Evolutionary conservation across 2,888 invertebrate genomes (phyloP).

Genomic region (Drosophila anomalata): DNA sequence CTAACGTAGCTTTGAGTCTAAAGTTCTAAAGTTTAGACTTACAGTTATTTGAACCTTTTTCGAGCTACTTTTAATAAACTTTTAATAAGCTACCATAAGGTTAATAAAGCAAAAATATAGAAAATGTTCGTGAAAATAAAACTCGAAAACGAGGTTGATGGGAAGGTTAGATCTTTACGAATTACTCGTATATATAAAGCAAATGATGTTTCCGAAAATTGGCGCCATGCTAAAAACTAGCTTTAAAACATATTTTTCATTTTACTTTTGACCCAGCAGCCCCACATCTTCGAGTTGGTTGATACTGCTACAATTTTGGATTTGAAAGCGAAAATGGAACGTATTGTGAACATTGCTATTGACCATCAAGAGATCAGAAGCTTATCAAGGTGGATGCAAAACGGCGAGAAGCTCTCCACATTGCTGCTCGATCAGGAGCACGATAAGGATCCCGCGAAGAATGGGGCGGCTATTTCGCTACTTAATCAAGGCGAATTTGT

Average conservation of each 20-base stretch:
- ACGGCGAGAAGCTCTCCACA: background rate
- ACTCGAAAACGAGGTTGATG: constrained; percentile 26
- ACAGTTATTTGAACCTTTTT: background rate
- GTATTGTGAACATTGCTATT: background rate
- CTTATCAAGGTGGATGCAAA: background rate
- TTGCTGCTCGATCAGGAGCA: constrained; percentile 6
- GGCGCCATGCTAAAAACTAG: background rate
- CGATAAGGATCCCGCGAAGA: constrained; percentile 14
- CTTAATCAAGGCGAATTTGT: constrained; percentile 29
- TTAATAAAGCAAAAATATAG: background rate
- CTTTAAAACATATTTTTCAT: background rate
- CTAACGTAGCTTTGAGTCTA: no score
- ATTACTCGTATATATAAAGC: no score
- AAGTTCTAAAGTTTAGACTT: background rate
- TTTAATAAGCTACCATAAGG: background rate
- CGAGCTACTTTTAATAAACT: background rate
- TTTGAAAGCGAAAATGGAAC: background rate
- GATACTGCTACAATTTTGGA: background rate
- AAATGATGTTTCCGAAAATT: no score
- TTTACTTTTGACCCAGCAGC: background rate
- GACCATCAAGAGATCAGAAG: background rate
- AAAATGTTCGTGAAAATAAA: constrained; percentile 54
- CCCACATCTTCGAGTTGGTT: background rate
- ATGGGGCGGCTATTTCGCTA: constrained; percentile 50
- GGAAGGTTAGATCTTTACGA: constrained; percentile 1